phyloP scores from a whole-genome alignment of 2,888 invertebrate species.

The Chydorus sphaericus region DNA sequence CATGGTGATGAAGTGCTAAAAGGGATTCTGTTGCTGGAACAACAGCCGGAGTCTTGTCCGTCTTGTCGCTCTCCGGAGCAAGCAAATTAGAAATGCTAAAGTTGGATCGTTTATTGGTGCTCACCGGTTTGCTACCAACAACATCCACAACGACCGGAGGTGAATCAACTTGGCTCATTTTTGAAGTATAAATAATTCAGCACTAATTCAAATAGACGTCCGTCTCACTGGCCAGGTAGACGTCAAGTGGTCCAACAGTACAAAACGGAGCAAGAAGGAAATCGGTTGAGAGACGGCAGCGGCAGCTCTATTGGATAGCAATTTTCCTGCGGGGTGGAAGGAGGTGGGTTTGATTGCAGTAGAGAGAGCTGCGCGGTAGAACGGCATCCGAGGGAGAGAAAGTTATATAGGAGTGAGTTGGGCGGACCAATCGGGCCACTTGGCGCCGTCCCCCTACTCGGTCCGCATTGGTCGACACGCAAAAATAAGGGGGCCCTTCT shows the following conservation, averaged over 20 bases:
- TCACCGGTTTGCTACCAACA: not conserved
- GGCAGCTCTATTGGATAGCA: not conserved
- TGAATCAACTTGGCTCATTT: not conserved
- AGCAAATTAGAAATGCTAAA: not conserved
- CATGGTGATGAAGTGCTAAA: too few species aligned
- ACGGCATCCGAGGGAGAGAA: not conserved
- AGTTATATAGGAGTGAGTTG: not conserved
- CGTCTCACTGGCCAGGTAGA: constrained; percentile 3
- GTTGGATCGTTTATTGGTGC: not conserved
- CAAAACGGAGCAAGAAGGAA: not conserved
- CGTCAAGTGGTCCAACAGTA: not conserved
- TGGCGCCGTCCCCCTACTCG: constrained; percentile 1
- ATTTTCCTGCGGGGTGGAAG: not conserved
- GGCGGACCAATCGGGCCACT: not conserved
- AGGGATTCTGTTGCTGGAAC: not conserved
- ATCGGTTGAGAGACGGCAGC: not conserved
- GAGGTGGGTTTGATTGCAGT: not conserved
- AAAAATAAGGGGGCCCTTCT: not conserved
- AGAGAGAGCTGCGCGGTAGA: not conserved
- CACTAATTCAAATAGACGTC: not conserved
- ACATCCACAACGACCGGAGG: not conserved
- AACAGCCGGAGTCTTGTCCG: not conserved
- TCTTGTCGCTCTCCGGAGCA: not conserved
- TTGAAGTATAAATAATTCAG: not conserved
- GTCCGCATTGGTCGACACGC: not conserved